Evolutionary conservation across 92 coral and sea anemone species (phyloP).

Genomic region (Epizoanthus fatuus): DNA sequence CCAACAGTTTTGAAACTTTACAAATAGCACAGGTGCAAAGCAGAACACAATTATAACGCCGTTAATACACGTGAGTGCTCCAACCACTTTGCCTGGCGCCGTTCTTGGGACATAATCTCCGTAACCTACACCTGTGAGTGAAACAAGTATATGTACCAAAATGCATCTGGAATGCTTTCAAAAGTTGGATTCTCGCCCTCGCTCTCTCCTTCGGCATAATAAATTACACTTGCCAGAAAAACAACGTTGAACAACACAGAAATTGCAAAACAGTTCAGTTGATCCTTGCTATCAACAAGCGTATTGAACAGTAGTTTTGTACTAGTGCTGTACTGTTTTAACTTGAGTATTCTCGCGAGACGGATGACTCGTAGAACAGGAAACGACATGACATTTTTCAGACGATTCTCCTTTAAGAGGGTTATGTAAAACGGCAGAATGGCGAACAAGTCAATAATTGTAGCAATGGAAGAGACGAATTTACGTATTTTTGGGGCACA

Average conservation of each 20-base stretch:
- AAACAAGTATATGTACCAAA: constrained; percentile 88
- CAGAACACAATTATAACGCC: constrained; percentile 81
- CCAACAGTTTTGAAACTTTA: constrained; percentile 78
- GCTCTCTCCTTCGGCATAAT: constrained; percentile 70
- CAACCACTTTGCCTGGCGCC: constrained; percentile 79
- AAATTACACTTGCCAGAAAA: constrained; percentile 76
- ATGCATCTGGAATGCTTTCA: constrained; percentile 80
- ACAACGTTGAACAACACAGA: constrained; percentile 76
- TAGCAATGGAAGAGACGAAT: constrained; percentile 70
- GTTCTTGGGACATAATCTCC: constrained; percentile 91
- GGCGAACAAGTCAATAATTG: constrained; percentile 76
- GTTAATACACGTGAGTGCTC: constrained; percentile 67
- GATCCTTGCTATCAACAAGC: constrained; percentile 76
- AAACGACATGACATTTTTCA: constrained; percentile 55
- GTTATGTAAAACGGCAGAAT: constrained; percentile 77
- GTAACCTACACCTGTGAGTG: constrained; percentile 91
- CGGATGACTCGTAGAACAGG: constrained; percentile 73
- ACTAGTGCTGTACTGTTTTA: constrained; percentile 81
- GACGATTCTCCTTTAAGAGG: constrained; percentile 27
- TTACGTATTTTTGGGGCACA: constrained; percentile 69
- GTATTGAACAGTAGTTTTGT: constrained; percentile 89
- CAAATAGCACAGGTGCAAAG: constrained; percentile 81
- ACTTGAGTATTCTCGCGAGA: constrained; percentile 71
- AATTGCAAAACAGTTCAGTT: constrained; percentile 74
- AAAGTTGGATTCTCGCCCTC: constrained; percentile 69